Evolutionary conservation across 23 tunicate genomes (phyloP), one percentile per base, ranked within the genome.

Genomic region (Ciona savignyi): DNA sequence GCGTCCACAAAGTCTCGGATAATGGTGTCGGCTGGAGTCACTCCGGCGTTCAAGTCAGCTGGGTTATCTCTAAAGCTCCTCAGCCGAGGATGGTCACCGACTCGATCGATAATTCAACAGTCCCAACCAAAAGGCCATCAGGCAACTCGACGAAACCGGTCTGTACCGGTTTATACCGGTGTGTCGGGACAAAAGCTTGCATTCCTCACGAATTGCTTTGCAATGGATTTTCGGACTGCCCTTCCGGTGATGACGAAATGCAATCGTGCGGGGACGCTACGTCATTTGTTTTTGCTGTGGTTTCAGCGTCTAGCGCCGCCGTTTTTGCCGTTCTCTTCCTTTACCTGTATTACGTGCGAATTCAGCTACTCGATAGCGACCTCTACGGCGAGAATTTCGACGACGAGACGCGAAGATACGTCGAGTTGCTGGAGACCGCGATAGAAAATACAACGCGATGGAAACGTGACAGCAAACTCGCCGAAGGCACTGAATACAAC

Each of bases 191-290:
- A 1, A 33, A 64, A 19, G 63, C 26, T 3, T 72, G 76, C 65
- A 49, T 72, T 21, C 29, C 64, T 20, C 31, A 31, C 33, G 68
- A 62, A 27, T n/a, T 27, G 23, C 49, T 74, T 9, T 74, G 78
- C 69, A 64, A 74, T 60, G 78, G 78, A 4, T 4, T 29, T 6
- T 6, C 27, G 22, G 78, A 74, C 29, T 74, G 78, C 29, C 20
- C 4, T 27, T 6, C 4, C 4, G 78, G 69, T 1, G 78, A 74
- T 23, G 78, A 74, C 49, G 78, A 74, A 62, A 22, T 2, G 29
- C 76, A 72, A 27, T 78, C 67, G n/a, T 81, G 86, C 33, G 86
- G 86, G 23, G 86, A 81, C 30, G 62, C 62, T 23, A 74, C 32
- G 1, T 71, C 86, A 9, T n/a, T 74, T 49, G 35, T 81, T 9